phyloP scores from a whole-genome alignment of 1,140 invertebrate species.

The Hestina assimilis region DNA sequence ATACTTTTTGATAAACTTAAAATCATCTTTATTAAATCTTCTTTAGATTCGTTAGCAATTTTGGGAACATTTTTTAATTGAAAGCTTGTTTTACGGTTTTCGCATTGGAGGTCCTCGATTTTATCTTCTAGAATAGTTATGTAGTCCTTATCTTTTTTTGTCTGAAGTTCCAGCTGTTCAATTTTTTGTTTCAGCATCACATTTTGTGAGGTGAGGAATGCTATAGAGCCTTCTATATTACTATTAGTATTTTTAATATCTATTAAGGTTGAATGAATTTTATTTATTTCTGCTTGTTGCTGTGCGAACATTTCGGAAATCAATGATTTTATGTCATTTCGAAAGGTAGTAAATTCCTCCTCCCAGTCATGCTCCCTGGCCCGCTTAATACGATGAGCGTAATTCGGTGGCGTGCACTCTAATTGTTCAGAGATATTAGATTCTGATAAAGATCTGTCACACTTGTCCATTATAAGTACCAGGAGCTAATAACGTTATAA shows the following conservation, averaged over 20 bases:
- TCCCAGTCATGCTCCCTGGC: too few relatives aligned
- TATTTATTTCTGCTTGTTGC: too few relatives aligned
- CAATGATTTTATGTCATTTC: too few relatives aligned
- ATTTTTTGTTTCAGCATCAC: not conserved
- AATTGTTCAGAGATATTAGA: too few relatives aligned
- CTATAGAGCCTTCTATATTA: not conserved
- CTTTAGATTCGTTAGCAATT: not conserved
- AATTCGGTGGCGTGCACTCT: too few relatives aligned
- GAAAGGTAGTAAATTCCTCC: too few relatives aligned
- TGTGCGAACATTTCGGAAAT: too few relatives aligned
- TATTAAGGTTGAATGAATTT: not conserved
- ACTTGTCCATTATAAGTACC: too few relatives aligned
- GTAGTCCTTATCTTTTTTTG: conserved; percentile 4
- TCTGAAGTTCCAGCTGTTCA: not conserved
- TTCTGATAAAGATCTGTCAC: too few relatives aligned
- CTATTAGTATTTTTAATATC: not conserved
- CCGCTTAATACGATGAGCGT: too few relatives aligned
- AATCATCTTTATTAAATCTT: not conserved
- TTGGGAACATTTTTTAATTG: not conserved
- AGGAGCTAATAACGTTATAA: too few relatives aligned
- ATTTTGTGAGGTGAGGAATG: not conserved
- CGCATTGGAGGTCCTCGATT: not conserved
- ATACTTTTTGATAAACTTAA: not conserved
- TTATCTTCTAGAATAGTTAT: too few relatives aligned
- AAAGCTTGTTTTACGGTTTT: not conserved